These are phyloP conservation scores for Trichogramma pretiosum DNA, from an alignment of 1,140 invertebrate species.

Conservation along the genomic window DNA sequence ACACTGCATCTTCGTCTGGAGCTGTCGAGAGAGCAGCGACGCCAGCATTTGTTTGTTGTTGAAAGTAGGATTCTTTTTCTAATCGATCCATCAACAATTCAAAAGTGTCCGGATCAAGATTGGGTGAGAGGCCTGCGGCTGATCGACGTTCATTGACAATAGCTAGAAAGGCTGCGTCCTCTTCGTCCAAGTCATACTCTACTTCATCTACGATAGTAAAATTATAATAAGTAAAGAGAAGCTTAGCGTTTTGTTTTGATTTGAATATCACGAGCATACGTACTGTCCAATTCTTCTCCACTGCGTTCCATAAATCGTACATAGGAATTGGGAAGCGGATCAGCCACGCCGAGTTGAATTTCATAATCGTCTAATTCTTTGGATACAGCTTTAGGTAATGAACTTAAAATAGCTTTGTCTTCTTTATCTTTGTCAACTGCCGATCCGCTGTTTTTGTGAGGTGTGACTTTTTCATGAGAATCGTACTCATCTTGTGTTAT, in stretches of 20 bases:
- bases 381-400: constrained; percentile 73
- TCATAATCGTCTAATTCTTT: constrained; percentile 69
- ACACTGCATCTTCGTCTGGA: constrained; percentile 95
- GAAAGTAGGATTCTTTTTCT: constrained; percentile 96
- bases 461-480: constrained; percentile 27
- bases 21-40: constrained; percentile 55
- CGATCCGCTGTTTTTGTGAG: constrained; percentile 22
- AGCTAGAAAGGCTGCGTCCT: constrained; percentile 86
- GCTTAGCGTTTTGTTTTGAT: no score
- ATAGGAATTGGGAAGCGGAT: constrained; percentile 70
- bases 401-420: constrained; percentile 35
- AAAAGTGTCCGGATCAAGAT: constrained; percentile 77
- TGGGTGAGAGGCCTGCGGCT: constrained; percentile 54
- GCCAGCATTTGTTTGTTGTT: constrained; percentile 57
- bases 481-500: constrained; percentile 33
- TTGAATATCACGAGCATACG: background rate
- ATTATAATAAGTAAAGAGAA: no score
- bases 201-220: constrained; percentile 62
- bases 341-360: constrained; percentile 64
- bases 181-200: constrained; percentile 97
- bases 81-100: constrained; percentile 93
- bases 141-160: constrained; percentile 77
- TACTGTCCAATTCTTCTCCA: constrained; percentile 85
- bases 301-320: constrained; percentile 91
- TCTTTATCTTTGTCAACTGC: constrained; percentile 36